Conservation (phyloP, 2,797 vertebrate species). For the Molossus alvarezi region DNA sequence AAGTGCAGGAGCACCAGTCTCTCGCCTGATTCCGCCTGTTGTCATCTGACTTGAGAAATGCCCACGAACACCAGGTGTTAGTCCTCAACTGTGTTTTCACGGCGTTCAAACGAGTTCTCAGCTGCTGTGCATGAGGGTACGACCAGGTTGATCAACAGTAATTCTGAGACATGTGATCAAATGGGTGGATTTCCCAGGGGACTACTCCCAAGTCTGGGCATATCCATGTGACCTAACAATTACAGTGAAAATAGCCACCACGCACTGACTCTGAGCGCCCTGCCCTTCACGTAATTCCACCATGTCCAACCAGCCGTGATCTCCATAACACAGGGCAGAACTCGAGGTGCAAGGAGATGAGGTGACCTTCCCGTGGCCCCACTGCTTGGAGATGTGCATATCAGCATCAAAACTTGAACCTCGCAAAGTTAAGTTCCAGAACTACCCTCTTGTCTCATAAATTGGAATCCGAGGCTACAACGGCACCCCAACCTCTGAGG, state of each 20-base stretch:
- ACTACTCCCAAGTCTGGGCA: not conserved
- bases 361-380: too few species aligned
- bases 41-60: not conserved
- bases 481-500: not conserved
- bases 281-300: too few species aligned
- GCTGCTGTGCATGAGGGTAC: not conserved
- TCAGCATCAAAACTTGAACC: not conserved
- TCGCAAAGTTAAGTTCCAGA: not conserved
- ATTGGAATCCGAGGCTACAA: not conserved
- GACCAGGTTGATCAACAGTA: not conserved
- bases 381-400: too few species aligned
- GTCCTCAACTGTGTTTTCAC: not conserved
- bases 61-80: fast-evolving
- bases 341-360: not conserved
- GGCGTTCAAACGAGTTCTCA: not conserved
- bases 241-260: not conserved
- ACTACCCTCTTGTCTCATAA: not conserved
- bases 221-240: not conserved
- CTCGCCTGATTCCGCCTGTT: fast-evolving
- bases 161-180: not conserved
- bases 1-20: fast-evolving
- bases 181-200: not conserved
- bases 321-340: not conserved
- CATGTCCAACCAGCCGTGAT: not conserved
- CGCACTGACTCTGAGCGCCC: not conserved